phyloP scores from a whole-genome alignment of 2,113 vertebrate genomes.

The Apteryx owenii region DNA sequence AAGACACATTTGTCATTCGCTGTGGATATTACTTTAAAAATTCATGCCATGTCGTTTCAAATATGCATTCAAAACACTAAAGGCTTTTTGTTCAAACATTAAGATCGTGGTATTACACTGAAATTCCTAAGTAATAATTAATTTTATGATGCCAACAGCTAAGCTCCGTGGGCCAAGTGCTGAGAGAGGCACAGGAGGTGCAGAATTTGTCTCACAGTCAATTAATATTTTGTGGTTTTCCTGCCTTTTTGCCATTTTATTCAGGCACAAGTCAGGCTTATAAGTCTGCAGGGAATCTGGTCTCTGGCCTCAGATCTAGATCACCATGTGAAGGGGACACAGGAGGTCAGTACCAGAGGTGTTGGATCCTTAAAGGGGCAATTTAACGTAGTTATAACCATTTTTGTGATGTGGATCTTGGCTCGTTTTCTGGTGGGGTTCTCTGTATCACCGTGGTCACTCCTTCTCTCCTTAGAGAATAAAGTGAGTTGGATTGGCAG shows the following conservation, averaged over 20 bases:
- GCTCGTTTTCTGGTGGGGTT: neutral
- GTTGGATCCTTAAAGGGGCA: neutral
- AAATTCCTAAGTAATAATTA: slow-evolving; percentile 46
- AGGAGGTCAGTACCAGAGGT: neutral
- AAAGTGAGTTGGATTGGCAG: neutral
- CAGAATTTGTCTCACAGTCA: neutral
- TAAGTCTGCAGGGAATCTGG: neutral
- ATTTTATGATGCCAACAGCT: slow-evolving; percentile 18
- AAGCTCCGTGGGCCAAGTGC: neutral
- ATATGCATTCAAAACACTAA: slow-evolving; percentile 43
- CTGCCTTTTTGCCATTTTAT: neutral
- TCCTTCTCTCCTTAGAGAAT: neutral
- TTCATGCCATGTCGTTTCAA: slow-evolving; percentile 42
- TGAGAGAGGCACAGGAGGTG: neutral
- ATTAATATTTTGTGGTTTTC: neutral
- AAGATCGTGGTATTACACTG: neutral
- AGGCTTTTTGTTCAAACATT: slow-evolving; percentile 37
- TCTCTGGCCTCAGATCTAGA: neutral
- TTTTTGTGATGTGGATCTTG: neutral
- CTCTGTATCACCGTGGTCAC: neutral
- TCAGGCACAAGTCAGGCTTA: neutral
- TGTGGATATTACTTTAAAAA: slow-evolving; percentile 52
- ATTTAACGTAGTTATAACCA: neutral
- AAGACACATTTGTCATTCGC: slow-evolving; percentile 7
- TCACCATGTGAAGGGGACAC: neutral